These are phyloP conservation scores for Dallia pectoralis DNA, from an alignment of 2,797 vertebrate genomes.

Conservation along the genomic window DNA sequence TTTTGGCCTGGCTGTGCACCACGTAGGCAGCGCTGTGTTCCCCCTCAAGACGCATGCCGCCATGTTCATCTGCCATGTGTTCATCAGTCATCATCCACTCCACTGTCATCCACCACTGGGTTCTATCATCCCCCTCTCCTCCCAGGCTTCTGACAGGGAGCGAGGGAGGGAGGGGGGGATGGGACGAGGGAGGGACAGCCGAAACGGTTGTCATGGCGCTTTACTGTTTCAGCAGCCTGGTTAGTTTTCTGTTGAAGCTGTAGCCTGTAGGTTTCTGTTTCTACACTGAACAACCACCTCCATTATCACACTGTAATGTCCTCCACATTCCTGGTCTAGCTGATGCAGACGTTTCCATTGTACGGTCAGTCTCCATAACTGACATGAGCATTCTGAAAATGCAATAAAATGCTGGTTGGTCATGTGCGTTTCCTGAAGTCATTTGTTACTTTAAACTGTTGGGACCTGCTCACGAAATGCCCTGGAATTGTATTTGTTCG, in stretches of 20 bases:
- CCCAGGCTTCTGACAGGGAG: slow-evolving; percentile 60
- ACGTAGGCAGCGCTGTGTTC: slow-evolving; percentile 29
- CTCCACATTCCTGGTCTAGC: slow-evolving; percentile 77
- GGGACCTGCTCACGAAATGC: background rate
- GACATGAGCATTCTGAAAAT: slow-evolving; percentile 94
- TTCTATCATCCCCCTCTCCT: slow-evolving; percentile 36
- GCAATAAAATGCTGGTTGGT: slow-evolving; percentile 99
- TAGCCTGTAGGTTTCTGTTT: slow-evolving; percentile 57
- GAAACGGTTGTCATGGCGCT: slow-evolving; percentile 77
- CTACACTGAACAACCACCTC: slow-evolving; percentile 84
- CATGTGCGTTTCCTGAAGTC: slow-evolving; percentile 78
- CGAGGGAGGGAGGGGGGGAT: background rate
- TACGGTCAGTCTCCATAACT: slow-evolving; percentile 90
- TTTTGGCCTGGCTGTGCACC: slow-evolving; percentile 24
- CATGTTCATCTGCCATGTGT: slow-evolving; percentile 45
- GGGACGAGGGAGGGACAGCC: slow-evolving; percentile 59
- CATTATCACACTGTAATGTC: slow-evolving; percentile 87
- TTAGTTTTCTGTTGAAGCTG: slow-evolving; percentile 69
- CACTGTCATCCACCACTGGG: slow-evolving; percentile 38
- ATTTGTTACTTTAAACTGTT: slow-evolving; percentile 16
- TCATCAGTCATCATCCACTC: slow-evolving; percentile 48
- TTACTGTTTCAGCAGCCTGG: slow-evolving; percentile 80
- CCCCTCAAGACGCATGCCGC: slow-evolving; percentile 35
- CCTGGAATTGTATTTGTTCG: background rate
- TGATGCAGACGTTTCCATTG: slow-evolving; percentile 92